Evolutionary conservation across 2,888 invertebrate species (phyloP).

Genomic region (Hecatera dysodea): DNA sequence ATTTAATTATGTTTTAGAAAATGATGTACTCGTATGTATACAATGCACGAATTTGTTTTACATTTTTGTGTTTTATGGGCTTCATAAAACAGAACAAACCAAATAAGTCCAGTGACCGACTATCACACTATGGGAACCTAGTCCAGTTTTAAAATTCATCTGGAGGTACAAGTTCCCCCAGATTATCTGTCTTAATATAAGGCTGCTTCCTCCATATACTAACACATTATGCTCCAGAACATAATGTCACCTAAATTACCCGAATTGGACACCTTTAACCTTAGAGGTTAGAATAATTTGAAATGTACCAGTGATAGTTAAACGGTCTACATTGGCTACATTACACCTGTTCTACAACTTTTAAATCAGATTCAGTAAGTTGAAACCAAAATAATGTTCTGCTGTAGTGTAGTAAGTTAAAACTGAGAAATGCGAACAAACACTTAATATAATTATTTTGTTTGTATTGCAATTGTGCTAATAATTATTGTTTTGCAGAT

Average conservation of each 20-base stretch:
- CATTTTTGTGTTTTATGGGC: background rate
- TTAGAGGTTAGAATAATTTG: background rate
- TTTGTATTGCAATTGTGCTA: too few species aligned
- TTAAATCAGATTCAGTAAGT: background rate
- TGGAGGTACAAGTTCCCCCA: background rate
- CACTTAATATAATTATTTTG: too few species aligned
- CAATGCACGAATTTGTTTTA: too few species aligned
- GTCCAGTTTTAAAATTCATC: background rate
- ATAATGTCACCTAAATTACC: background rate
- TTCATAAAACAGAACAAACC: too few species aligned
- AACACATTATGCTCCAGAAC: too few species aligned
- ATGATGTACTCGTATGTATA: background rate
- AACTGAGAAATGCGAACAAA: too few species aligned
- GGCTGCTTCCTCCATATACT: background rate
- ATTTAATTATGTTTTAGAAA: background rate
- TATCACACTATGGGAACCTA: background rate
- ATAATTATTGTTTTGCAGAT: too few species aligned
- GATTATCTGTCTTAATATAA: background rate
- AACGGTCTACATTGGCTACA: too few species aligned
- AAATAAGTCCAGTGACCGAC: background rate
- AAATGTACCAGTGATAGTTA: background rate
- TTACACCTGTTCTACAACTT: background rate
- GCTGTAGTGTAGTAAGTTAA: background rate
- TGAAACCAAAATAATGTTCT: background rate
- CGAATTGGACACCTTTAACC: background rate